Percentiles rank a stretch among this genome's conserved stretches.
phyloP scores from a whole-genome alignment of 1,140 invertebrate species.

The Venustaconcha ellipsiformis region DNA sequence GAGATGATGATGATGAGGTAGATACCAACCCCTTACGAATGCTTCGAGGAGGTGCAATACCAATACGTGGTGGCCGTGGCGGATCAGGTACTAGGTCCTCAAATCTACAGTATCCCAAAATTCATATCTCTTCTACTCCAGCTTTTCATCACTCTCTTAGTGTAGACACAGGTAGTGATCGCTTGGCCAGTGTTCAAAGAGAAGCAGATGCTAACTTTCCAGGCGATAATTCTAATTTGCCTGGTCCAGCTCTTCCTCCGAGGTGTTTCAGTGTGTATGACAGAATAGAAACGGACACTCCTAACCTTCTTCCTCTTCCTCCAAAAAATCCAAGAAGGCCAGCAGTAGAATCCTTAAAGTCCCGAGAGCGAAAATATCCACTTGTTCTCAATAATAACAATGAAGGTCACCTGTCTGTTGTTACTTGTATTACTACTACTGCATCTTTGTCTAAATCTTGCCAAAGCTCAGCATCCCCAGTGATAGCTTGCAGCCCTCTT shows the following conservation, averaged over 20 bases:
- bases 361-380: constrained; percentile 87
- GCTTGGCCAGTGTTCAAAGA: not conserved
- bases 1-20: constrained; percentile 60
- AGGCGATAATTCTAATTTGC: not conserved
- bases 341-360: constrained; percentile 74
- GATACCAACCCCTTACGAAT: constrained; percentile 81
- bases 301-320: constrained; percentile 76
- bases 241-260: constrained; percentile 44
- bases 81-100: constrained; percentile 57
- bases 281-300: constrained; percentile 26
- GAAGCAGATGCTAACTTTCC: constrained; percentile 8
- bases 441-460: no score
- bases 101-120: constrained; percentile 51
- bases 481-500: no score
- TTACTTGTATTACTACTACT: not conserved
- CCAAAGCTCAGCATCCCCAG: no score
- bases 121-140: constrained; percentile 40
- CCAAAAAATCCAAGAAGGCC: constrained; percentile 83
- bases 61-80: constrained; percentile 51
- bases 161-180: constrained; percentile 38
- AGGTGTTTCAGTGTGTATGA: constrained; percentile 49
- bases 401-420: not conserved
- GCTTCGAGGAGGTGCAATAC: constrained; percentile 72
- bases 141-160: constrained; percentile 47
- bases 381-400: constrained; percentile 65